Evolutionary conservation across 2,113 vertebrate genomes (phyloP), one percentile per base, ranked within the genome.

Genomic region (Notarius quadriscutis): DNA sequence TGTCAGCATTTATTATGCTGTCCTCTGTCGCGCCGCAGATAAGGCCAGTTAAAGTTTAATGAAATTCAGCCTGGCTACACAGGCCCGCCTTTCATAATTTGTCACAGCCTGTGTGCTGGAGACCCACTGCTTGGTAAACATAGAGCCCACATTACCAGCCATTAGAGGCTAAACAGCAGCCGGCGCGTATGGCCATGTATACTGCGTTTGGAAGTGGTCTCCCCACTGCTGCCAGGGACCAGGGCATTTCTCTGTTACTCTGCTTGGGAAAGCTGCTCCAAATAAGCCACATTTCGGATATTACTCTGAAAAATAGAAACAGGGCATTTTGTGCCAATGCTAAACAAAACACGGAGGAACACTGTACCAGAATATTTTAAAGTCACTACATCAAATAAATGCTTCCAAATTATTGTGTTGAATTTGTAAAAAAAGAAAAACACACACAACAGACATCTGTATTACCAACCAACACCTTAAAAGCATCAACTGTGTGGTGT

Each of bases 41-140:
- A 94, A 94, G 92, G 91, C 85, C 92, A 96, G 95, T 94, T 94
- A 95, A 94, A 93, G 91, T 95, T 94, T 93, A 92, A 93, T 89
- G 95, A 95, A 95, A 95, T 95, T 94, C 94, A 95, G 94, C 92
- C 91, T 67, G 87, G 94, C 91, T 94, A 90, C 91, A 90, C 92
- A 93, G 94, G 93, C 92, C 94, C 86, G 89, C 94, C 92, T 95
- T 95, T 95, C 92, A 94, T 94, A 94, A 95, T 95, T 95, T 95
- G 93, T 95, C 93, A 95, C 94, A 91, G 93, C 92, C 93, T 93
- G 93, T 91, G 92, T 90, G 93, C 92, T 92, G 92, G 94, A 93
- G 93, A 94, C 93, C 90, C 91, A 89, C 93, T 92, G 93, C 95
- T 95, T 93, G 91, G 94, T 94, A 95, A 95, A 95, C 94, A 95